Percentiles rank a stretch among this genome's conserved stretches.
Evolutionary conservation across 2,797 vertebrate genomes (phyloP).

Genomic region (Varecia variegata): DNA sequence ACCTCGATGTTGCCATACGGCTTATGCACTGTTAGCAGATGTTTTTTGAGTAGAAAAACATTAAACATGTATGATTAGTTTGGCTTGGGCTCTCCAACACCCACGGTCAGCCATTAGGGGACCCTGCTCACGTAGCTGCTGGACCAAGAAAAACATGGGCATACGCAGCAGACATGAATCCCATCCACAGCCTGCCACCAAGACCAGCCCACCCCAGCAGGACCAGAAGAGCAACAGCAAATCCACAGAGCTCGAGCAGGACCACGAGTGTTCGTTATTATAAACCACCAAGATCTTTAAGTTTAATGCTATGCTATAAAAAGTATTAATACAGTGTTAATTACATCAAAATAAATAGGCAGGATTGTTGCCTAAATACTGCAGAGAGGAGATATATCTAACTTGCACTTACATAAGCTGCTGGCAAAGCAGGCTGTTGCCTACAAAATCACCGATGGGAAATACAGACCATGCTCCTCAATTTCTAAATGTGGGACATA

Average conservation of each 20-base stretch:
- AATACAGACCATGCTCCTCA: neutral
- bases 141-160: neutral
- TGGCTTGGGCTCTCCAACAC: neutral
- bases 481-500: neutral
- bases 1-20: too few relatives aligned
- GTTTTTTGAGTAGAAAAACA: too few relatives aligned
- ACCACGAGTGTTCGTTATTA: rapidly evolving
- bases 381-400: too few relatives aligned
- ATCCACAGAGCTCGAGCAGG: neutral
- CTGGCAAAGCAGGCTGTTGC: neutral
- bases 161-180: neutral
- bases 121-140: rapidly evolving
- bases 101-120: neutral
- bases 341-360: neutral
- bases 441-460: neutral
- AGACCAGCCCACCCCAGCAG: neutral
- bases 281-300: neutral
- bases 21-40: neutral
- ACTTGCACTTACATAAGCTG: too few relatives aligned
- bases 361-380: neutral
- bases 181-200: neutral
- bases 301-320: neutral
- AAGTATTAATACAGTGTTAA: neutral
- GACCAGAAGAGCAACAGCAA: too few relatives aligned
- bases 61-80: neutral